A percentile compares a stretch with the other conserved stretches of the same genome.
Evolutionary conservation across 1,140 invertebrate species (phyloP).

Genomic region (Drosophila chauvacae): DNA sequence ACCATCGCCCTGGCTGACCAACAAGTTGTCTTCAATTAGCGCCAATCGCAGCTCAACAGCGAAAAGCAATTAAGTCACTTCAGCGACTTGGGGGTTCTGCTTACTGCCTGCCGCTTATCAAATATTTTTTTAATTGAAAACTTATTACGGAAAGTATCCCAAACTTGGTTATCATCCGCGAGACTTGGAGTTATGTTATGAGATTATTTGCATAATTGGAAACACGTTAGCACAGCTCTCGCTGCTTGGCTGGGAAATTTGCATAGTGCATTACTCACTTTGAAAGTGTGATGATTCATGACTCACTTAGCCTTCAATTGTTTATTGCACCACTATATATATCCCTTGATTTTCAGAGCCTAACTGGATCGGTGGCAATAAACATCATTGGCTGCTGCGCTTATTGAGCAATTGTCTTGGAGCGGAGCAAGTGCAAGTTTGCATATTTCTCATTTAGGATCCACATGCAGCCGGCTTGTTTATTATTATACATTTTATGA

Average conservation of each 20-base stretch:
- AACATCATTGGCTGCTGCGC: constrained; percentile 20
- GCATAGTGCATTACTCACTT: constrained; percentile 60
- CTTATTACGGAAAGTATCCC: constrained; percentile 49
- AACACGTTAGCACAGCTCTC: constrained; percentile 43
- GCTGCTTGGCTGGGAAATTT: constrained; percentile 31
- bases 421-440: constrained; percentile 68
- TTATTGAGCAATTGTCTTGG: constrained; percentile 28
- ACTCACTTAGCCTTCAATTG: constrained; percentile 28
- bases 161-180: constrained; percentile 35
- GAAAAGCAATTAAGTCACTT: constrained; percentile 79
- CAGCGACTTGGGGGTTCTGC: constrained; percentile 42
- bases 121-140: constrained; percentile 55
- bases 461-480: constrained; percentile 50
- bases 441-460: constrained; percentile 54
- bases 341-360: neutral
- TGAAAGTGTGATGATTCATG: constrained; percentile 45
- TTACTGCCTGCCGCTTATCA: constrained; percentile 22
- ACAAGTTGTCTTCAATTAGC: constrained; percentile 80
- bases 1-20: constrained; percentile 23
- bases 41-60: constrained; percentile 74
- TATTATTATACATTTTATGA: constrained; percentile 63
- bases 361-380: constrained; percentile 13
- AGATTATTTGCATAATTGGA: constrained; percentile 51
- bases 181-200: constrained; percentile 31
- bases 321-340: neutral